Base-by-base conservation (phyloP, 2,113 vertebrate species). In the Ceratotherium simum region DNA sequence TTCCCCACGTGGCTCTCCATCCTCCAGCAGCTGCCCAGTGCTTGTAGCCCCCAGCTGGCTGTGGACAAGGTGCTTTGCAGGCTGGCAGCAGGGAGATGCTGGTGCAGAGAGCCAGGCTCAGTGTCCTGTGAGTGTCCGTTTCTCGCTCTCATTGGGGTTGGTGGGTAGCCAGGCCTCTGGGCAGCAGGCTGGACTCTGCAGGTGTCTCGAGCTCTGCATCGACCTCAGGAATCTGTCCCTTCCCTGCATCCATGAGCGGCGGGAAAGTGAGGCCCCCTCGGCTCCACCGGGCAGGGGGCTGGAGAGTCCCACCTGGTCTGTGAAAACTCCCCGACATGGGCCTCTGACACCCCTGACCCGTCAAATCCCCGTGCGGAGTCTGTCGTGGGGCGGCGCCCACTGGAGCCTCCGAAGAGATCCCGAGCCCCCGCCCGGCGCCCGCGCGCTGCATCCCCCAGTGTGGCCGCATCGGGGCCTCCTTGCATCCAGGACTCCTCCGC, bases 401-500 rank as follows among this genome's bases (percentile, higher is more conserved):
- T 0, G 17, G 62, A 29, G 72, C n/a, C 36, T 75, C 86, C 3
- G 3, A 5, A 10, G 46, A 18, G 25, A 18, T 21, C 42, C 96
- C 93, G 98, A 96, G 82, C 48, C 3, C 39, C 46, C 42, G 51
- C 51, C 14, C 51, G 3, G 13, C 3, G 13, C 51, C 51, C 2
- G 12, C 13, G 51, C 3, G 14, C 51, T 17, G 51, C 51, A 2
- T 54, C 51, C 51, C 51, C 51, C 2, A 13, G 13, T 14, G 12
- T 17, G 20, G 36, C 27, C 9, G 13, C 58, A 23, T 54, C 8
- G 9, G 48, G 33, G 36, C 39, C 90, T 64, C 96, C 81, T 33
- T 9, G 0, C 42, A 31, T 65, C 95, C 54, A 76, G 91, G 94
- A 72, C 23, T 8, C 56, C 12, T 96, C 92, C 96, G 96, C 97